These are phyloP conservation scores for Eupithecia vulgata DNA, from an alignment of 2,888 invertebrate species.

Conservation along the genomic window DNA sequence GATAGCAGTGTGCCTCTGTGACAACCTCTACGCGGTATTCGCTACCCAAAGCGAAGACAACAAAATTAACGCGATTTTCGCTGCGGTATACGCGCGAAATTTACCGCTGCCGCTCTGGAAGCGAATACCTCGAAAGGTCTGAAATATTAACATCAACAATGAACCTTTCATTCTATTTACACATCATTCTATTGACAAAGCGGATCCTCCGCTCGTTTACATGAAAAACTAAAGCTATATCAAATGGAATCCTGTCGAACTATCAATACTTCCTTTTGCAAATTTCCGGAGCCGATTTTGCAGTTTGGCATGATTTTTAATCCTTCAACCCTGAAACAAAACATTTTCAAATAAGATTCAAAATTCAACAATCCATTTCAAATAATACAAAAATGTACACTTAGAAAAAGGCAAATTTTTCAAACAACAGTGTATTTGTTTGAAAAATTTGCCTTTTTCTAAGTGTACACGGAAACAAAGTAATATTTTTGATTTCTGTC, in stretches of 20 bases:
- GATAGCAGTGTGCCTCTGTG: no score
- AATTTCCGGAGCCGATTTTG: constrained; percentile 69
- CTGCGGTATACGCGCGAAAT: background rate
- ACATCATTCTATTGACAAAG: background rate
- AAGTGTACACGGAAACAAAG: no score
- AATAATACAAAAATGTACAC: no score
- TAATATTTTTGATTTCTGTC: no score
- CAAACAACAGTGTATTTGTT: no score
- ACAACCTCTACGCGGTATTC: background rate
- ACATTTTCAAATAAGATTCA: background rate
- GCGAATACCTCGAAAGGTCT: background rate
- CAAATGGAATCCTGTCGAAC: constrained; percentile 61
- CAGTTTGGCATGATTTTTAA: constrained; percentile 66
- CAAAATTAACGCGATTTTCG: background rate
- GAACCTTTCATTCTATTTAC: background rate
- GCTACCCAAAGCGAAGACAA: background rate
- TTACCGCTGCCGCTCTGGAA: background rate
- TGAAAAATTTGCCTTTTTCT: no score
- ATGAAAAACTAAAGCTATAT: background rate
- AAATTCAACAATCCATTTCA: no score
- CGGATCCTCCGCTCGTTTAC: background rate
- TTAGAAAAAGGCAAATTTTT: no score
- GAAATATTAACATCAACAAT: background rate
- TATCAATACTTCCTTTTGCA: constrained; percentile 68
- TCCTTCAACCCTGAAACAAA: constrained; percentile 68